Conservation (phyloP, 2,797 vertebrate species). For the Sebastiscus tertius region DNA sequence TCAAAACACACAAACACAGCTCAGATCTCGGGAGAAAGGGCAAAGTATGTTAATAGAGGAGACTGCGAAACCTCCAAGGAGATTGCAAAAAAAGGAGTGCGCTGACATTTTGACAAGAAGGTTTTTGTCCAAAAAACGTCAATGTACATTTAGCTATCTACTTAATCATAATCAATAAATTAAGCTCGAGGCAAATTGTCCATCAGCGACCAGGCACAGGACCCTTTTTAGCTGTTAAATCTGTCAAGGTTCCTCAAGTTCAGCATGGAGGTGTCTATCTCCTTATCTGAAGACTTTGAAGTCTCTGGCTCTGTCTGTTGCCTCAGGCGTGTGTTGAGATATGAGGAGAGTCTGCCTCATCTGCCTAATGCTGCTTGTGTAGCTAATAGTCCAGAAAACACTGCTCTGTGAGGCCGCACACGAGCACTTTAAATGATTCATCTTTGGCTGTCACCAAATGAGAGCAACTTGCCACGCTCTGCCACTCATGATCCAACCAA, state of each 20-base stretch:
- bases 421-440: constrained; percentile 75
- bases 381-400: constrained; percentile 83
- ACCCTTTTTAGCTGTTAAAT: constrained; percentile 44
- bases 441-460: constrained; percentile 68
- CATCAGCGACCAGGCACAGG: constrained; percentile 23
- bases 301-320: constrained; percentile 66
- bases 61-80: constrained; percentile 27
- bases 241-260: constrained; percentile 68
- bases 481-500: constrained; percentile 61
- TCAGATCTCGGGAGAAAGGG: constrained; percentile 25
- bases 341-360: constrained; percentile 72
- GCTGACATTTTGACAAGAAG: constrained; percentile 13
- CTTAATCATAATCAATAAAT: constrained; percentile 29
- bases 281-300: constrained; percentile 71
- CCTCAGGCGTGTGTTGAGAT: constrained; percentile 70
- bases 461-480: constrained; percentile 50
- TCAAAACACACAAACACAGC: constrained; percentile 48
- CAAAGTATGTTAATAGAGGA: constrained; percentile 34
- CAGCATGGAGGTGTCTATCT: constrained; percentile 65
- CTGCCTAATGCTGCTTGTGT: constrained; percentile 83
- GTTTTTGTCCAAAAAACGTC: background rate
- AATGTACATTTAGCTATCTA: background rate
- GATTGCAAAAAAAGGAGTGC: constrained; percentile 20
- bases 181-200: constrained; percentile 32
- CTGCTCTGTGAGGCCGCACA: constrained; percentile 68